Evolutionary conservation across 2,113 vertebrate species (phyloP).

Genomic region (Cyanistes caeruleus): DNA sequence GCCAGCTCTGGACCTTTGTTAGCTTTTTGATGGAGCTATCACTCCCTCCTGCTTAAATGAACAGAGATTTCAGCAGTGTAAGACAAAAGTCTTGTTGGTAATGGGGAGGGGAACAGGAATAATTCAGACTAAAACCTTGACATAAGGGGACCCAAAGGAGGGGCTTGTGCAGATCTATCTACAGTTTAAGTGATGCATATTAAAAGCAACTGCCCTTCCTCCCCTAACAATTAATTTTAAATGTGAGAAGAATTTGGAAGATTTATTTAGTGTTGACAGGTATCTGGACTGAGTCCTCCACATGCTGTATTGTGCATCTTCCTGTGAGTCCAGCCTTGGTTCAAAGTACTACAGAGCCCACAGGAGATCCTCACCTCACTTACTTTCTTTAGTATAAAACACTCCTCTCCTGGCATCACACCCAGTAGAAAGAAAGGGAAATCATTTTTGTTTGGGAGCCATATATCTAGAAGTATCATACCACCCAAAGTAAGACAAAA

Average conservation of each 20-base stretch:
- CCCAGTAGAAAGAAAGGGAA: neutral
- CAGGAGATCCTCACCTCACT: neutral
- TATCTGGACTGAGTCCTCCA: neutral
- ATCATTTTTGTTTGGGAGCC: neutral
- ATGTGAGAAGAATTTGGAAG: neutral
- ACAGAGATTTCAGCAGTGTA: neutral
- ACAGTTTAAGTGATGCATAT: neutral
- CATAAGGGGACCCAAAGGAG: neutral
- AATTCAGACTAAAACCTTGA: neutral
- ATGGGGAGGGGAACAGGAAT: neutral
- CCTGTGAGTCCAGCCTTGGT: neutral
- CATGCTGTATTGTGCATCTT: neutral
- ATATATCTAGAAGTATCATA: neutral
- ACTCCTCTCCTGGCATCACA: neutral
- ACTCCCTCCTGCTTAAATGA: neutral
- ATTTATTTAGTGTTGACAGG: constrained; percentile 9
- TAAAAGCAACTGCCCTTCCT: neutral
- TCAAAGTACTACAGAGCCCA: neutral
- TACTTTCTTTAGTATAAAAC: neutral
- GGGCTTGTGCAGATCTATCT: neutral
- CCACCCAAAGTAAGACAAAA: neutral
- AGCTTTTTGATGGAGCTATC: neutral
- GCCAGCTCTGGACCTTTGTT: neutral
- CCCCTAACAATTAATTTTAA: constrained; percentile 19
- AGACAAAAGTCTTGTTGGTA: neutral